Percentiles rank a stretch among this genome's conserved stretches.
Evolutionary conservation across 2,113 vertebrate species (phyloP).

Genomic region (Oncorhynchus mykiss): DNA sequence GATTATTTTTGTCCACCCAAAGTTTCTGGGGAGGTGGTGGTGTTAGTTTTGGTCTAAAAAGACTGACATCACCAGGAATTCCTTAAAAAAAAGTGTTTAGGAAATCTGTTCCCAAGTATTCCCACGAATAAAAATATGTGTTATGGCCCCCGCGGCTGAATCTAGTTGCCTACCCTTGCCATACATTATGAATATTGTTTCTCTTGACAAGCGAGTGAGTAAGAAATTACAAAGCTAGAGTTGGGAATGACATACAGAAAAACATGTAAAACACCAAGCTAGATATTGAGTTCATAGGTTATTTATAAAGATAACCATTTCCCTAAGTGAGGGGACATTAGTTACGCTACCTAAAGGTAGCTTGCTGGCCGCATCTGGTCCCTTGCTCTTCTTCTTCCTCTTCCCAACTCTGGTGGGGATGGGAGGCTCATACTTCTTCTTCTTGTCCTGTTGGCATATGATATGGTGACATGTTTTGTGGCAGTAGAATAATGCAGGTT

Average conservation of each 20-base stretch:
- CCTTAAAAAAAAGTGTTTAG: too few species aligned
- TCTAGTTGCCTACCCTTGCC: too few species aligned
- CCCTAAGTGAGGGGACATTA: too few species aligned
- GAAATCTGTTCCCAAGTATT: too few species aligned
- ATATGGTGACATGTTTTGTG: neutral
- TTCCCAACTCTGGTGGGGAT: slow-evolving; percentile 99
- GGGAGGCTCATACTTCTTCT: slow-evolving; percentile 98
- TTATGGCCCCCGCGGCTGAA: too few species aligned
- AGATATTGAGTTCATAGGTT: neutral
- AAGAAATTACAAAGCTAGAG: neutral
- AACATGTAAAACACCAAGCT: neutral
- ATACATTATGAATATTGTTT: neutral
- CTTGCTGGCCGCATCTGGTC: slow-evolving; percentile 97
- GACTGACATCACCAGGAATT: too few species aligned
- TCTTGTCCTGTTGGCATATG: slow-evolving; percentile 85
- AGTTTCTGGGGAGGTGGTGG: too few species aligned
- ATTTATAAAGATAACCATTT: neutral
- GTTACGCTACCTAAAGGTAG: slow-evolving; percentile 84
- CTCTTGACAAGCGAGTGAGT: neutral
- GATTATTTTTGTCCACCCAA: too few species aligned
- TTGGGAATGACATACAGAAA: neutral
- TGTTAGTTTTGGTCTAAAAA: too few species aligned
- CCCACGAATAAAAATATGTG: too few species aligned
- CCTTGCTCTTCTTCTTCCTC: slow-evolving; percentile 97
- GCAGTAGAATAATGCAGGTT: neutral